A percentile compares a stretch with the other conserved stretches of the same genome.
Evolutionary conservation across 2,888 invertebrate genomes (phyloP).

Genomic region (Torymus aiolomorphi): DNA sequence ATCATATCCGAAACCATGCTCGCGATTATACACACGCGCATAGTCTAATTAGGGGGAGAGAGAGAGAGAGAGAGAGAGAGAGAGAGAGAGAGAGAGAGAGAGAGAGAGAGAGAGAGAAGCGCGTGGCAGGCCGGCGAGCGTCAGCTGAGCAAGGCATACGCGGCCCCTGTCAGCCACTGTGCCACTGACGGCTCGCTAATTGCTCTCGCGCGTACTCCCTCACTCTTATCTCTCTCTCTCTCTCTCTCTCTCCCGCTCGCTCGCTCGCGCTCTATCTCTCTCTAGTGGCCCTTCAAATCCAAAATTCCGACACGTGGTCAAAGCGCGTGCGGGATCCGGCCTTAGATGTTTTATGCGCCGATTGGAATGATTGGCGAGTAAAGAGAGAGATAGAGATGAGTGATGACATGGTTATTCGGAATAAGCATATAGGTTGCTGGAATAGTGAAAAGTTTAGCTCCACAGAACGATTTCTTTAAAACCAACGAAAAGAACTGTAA

Average conservation of each 20-base stretch:
- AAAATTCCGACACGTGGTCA: constrained; percentile 69
- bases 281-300: constrained; percentile 69
- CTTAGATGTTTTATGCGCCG: too few relatives aligned
- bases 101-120: constrained; percentile 33
- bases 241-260: constrained; percentile 39
- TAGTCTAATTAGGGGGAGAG: constrained; percentile 24
- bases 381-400: too few relatives aligned
- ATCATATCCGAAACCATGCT: constrained; percentile 1
- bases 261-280: constrained; percentile 27
- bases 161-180: constrained; percentile 72
- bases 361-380: too few relatives aligned
- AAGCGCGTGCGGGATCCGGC: too few relatives aligned
- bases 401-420: too few relatives aligned
- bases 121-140: constrained; percentile 26
- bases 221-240: constrained; percentile 52
- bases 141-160: constrained; percentile 52
- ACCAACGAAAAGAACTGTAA: too few relatives aligned
- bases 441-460: too few relatives aligned
- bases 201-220: constrained; percentile 69
- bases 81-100: constrained; percentile 10
- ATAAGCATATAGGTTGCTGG: too few relatives aligned
- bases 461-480: too few relatives aligned
- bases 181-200: constrained; percentile 76
- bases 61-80: constrained; percentile 34
- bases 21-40: background rate